These are phyloP conservation scores for Neoseiulus cucumeris DNA, from an alignment of 1,140 invertebrate genomes.

Conservation along the genomic window DNA sequence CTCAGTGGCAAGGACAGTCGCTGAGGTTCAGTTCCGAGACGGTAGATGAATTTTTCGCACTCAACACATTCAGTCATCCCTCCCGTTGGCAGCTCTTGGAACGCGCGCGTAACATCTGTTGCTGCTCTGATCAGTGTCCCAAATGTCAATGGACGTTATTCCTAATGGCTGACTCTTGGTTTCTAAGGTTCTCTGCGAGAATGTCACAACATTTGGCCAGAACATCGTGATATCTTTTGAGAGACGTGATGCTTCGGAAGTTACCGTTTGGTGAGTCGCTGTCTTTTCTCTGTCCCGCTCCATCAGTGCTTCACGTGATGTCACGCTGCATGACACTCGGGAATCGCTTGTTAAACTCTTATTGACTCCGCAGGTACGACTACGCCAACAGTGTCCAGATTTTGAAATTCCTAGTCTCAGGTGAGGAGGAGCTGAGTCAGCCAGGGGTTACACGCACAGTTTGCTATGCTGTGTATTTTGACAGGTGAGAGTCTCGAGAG, in stretches of 20 bases:
- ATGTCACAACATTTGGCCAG: constrained; percentile 3
- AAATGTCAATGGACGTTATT: too few relatives aligned
- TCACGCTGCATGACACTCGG: not conserved
- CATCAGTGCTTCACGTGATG: too few relatives aligned
- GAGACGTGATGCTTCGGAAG: not conserved
- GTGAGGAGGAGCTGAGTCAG: not conserved
- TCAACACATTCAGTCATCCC: too few relatives aligned
- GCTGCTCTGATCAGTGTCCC: too few relatives aligned
- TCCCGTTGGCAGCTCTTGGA: too few relatives aligned
- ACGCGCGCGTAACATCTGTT: too few relatives aligned
- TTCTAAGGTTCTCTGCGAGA: not conserved
- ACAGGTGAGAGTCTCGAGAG: not conserved
- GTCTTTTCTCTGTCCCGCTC: not conserved
- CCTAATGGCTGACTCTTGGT: too few relatives aligned
- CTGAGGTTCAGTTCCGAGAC: too few relatives aligned
- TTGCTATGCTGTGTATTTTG: constrained; percentile 1
- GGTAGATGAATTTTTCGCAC: too few relatives aligned
- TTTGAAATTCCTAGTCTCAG: not conserved
- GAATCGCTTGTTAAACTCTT: not conserved
- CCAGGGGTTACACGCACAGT: not conserved
- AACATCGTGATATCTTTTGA: not conserved
- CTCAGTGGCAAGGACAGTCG: too few relatives aligned
- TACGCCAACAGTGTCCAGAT: constrained; percentile 4
- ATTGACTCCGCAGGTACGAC: not conserved
- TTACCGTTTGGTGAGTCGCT: not conserved